Base-by-base conservation (phyloP, 2,888 invertebrate species). In the Synanthedon tipuliformis region DNA sequence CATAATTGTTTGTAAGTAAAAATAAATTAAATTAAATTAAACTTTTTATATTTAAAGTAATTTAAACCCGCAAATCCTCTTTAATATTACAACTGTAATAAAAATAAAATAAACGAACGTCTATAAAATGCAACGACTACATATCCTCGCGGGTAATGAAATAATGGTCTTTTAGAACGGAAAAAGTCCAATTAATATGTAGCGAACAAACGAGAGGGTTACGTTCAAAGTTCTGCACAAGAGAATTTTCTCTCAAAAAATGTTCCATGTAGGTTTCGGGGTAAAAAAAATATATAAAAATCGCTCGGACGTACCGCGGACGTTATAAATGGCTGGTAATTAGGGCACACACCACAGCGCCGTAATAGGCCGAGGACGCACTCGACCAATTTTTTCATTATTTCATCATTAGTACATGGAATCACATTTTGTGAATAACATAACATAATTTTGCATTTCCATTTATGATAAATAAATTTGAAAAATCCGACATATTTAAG, bases 271-370 rank as follows among this genome's bases (percentile, higher is more conserved):
- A 63, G 50, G 50, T 13, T 50, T 50, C 34, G 50, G 40, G 68
- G 65, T 18, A 34, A 18, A 76, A 79, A 80, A 78, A 79, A 73
- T 15, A 16, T 71, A 75, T 73, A 76, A 79, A 79, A 81, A 80
- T 75, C 69, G 76, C 70, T 72, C 68, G 75, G 77, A 74, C 78
- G 68, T 69, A 68, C 73, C 73, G 73, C 69, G 73, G 64, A 59
- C 72, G 78, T 81, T 78, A 81, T 80, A 79, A 80, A 84, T 81
- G 82, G 78, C 68, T 65, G 73, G 84, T 84, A 84, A 84, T 84
- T 83, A 83, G 79, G 69, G 68, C 73, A 69, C 69, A 74, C 73
- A 66, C 70, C 69, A 64, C 64, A 63, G 61, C 63, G 60, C 54
- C 16, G 2, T 15, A 15, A 10, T 18, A 12, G 18, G 49, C 49